Evolutionary conservation across 2,797 vertebrate genomes (phyloP).

Genomic region (Oryzias sinensis): DNA sequence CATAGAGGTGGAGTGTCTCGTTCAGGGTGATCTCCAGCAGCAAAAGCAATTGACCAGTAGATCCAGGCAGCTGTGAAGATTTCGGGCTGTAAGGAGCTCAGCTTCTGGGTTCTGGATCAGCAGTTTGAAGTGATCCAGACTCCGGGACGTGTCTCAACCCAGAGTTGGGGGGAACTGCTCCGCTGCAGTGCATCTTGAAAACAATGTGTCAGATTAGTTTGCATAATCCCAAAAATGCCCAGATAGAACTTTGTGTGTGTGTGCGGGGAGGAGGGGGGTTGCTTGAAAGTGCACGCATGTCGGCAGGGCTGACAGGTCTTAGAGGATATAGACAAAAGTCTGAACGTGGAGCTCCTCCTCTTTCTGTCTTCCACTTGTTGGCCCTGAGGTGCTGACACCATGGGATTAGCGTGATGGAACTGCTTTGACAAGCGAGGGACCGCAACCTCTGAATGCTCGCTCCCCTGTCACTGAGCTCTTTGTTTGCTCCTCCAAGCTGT

Average conservation of each 20-base stretch:
- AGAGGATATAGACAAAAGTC: constrained; percentile 45
- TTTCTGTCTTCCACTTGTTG: constrained; percentile 38
- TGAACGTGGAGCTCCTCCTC: constrained; percentile 29
- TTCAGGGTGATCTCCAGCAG: too few relatives aligned
- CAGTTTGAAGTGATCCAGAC: too few relatives aligned
- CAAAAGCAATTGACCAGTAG: too few relatives aligned
- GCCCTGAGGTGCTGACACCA: constrained; percentile 52
- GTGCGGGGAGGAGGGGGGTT: neutral
- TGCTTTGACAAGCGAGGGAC: constrained; percentile 63
- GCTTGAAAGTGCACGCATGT: constrained; percentile 25
- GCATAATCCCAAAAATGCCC: constrained; percentile 48
- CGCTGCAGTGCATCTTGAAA: constrained; percentile 13
- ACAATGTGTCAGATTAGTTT: constrained; percentile 36
- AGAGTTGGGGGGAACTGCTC: too few relatives aligned
- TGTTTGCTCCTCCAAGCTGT: constrained; percentile 14
- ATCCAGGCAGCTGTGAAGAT: too few relatives aligned
- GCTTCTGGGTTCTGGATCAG: too few relatives aligned
- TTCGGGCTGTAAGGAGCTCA: too few relatives aligned
- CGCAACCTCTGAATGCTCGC: constrained; percentile 45
- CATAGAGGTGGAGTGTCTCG: constrained; percentile 1
- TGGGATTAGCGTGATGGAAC: constrained; percentile 64
- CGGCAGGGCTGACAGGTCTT: constrained; percentile 51
- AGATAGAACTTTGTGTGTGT: constrained; percentile 12
- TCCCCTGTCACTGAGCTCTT: constrained; percentile 9
- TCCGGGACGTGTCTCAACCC: too few relatives aligned